Percentiles rank a stretch among this genome's conserved stretches.
These are phyloP conservation scores for Boulengeromyrus knoepffleri DNA, from an alignment of 2,113 vertebrate species.

Conservation along the genomic window DNA sequence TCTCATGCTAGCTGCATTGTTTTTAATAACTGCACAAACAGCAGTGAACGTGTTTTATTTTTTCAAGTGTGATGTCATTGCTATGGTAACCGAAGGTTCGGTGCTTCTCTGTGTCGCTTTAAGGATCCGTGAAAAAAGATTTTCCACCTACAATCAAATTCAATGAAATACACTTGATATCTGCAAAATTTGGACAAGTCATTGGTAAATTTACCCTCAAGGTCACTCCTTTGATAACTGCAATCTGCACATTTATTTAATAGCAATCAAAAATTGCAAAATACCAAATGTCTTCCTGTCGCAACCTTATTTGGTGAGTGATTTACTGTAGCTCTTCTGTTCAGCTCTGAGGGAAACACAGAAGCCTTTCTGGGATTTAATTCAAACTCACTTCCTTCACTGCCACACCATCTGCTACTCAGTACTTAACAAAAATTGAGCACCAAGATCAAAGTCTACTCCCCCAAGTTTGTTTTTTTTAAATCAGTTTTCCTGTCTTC, in stretches of 20 bases:
- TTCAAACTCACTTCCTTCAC: not conserved
- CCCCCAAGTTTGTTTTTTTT: not conserved
- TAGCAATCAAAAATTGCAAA: not conserved
- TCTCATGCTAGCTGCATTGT: not conserved
- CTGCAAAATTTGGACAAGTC: not conserved
- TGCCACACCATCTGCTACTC: not conserved
- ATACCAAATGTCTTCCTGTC: not conserved
- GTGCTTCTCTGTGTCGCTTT: not conserved
- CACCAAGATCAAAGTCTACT: not conserved
- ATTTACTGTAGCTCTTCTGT: not conserved
- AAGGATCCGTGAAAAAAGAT: slow-evolving; percentile 11
- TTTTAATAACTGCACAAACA: slow-evolving; percentile 4
- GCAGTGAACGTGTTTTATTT: not conserved
- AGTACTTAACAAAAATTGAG: not conserved
- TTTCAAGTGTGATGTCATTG: slow-evolving; percentile 13
- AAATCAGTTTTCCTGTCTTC: not conserved
- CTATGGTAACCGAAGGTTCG: slow-evolving; percentile 18
- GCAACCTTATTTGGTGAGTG: not conserved
- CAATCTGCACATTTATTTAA: not conserved
- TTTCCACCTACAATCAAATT: not conserved
- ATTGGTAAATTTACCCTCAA: slow-evolving; percentile 6
- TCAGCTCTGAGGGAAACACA: not conserved
- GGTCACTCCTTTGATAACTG: not conserved
- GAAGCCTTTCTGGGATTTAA: not conserved
- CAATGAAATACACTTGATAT: not conserved